Evolutionary conservation across 2,113 vertebrate genomes (phyloP), one percentile per base, ranked within the genome.

Genomic region (Atractosteus spatula): DNA sequence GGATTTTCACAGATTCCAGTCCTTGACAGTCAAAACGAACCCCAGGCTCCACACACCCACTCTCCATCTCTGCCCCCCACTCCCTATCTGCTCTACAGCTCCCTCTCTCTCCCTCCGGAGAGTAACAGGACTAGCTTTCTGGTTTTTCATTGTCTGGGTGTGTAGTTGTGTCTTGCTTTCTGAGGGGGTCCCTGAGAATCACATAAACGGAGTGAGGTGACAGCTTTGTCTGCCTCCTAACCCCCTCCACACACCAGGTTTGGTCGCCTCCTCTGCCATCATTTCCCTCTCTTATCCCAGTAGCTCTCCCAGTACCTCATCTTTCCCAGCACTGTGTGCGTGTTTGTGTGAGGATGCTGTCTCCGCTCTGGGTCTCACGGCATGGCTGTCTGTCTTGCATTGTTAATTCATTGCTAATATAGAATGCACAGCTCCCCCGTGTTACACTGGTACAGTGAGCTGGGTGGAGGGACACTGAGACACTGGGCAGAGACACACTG

Each of bases 1-100:
- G 83, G 87, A 88, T 92, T 89, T 85, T 82, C 81, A 78, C 79
- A 66, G 80, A 81, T 82, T 88, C 71, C 84, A 85, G 83, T 85
- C 85, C 88, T 82, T 80, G 29, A 29, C 29, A 29, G 29, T 29
- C 29, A 29, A 29, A 29, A 29, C 29, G 29, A 29, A 29, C 82
- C 68, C 47, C 62, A 81, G 88, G 84, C 80, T 88, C 86, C 88
- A 87, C 85, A 82, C 89, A 85, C 77, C 75, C 81, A 82, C 44
- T 41, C 47, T 29, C 65, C 17, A 74, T 74, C 80, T 77, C 84
- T 71, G 74, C 75, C 79, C 78, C n/a, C 10, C 41, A 14, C 43
- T 41, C 13, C 17, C 10, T 57, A 43, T 54, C 14, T 55, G 13
- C 51, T 54, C 61, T 66, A 17, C 44, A 77, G 83, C 82, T 85